Base-by-base conservation (phyloP, 2,113 vertebrate genomes). In the Paracanthobrama guichenoti region DNA sequence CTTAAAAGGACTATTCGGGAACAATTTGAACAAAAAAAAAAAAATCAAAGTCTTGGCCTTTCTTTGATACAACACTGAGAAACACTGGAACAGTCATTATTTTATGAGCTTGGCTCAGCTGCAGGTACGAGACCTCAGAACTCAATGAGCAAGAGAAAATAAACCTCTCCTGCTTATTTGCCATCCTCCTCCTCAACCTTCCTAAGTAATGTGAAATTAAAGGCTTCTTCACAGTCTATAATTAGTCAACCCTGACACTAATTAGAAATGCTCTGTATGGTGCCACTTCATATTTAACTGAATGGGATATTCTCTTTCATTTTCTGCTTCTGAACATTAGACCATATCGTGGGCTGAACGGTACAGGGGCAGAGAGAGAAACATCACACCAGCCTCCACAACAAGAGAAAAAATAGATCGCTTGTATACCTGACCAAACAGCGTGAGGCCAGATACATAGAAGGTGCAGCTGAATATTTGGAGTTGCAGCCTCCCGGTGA, bases 181-280 rank as follows among this genome's bases (percentile, higher is more conserved):
- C 80, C 72, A 42, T 55, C 85, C 28, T 83, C 31, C 48, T 44
- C 66, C 46, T 80, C 60, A 80, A 67, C 71, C 64, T 74, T 53
- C 46, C 78, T 89, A 85, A 90, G 86, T 91, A 90, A 86, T 85
- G 66, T 81, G 71, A 89, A 93, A 90, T 92, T 89, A 91, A 90
- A 91, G 89, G 84, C 89, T 91, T 91, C 86, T 83, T 77, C 87
- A 86, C 83, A 86, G 85, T 89, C 90, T 90, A 89, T 92, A 93
- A 94, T 92, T 89, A 91, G 86, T 86, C 82, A 76, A 90, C 84
- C 88, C 86, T 88, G 90, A 90, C 90, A 89, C 86, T 92, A 91
- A 94, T 93, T 92, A 92, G 85, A 87, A 88, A 86, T 88, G 85
- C 87, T 88, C 81, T 74, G 85, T 83, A 82, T 60, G 18, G 80